These are phyloP conservation scores for Philonicus albiceps DNA, from an alignment of 2,888 invertebrate genomes.

Conservation along the genomic window DNA sequence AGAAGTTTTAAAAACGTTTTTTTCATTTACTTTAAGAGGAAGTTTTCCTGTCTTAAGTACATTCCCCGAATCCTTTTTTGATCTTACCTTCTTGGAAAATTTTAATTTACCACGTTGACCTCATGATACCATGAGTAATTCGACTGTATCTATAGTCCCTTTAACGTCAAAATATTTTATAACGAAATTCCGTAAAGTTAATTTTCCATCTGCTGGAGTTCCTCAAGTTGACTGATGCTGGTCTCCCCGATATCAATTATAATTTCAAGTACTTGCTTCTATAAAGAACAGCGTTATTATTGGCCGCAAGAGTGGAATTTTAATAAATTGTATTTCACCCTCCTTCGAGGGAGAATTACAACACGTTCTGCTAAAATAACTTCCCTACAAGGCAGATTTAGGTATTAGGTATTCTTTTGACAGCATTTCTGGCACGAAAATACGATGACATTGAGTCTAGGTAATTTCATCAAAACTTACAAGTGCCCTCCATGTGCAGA, in stretches of 20 bases:
- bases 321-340: background rate
- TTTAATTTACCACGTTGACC: background rate
- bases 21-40: background rate
- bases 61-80: background rate
- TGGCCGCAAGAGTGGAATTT: background rate
- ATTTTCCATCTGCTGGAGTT: background rate
- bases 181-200: background rate
- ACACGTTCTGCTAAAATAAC: background rate
- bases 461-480: background rate
- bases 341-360: background rate
- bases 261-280: background rate
- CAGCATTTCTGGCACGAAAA: background rate
- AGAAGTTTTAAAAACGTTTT: background rate
- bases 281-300: background rate
- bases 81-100: background rate
- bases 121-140: background rate
- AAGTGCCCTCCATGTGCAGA: background rate
- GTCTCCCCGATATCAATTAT: background rate
- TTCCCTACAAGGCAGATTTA: background rate
- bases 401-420: background rate
- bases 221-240: background rate
- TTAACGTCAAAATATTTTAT: background rate
- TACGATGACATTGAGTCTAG: background rate
- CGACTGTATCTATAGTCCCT: background rate
- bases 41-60: background rate